A percentile compares a stretch with the other conserved stretches of the same genome.
Evolutionary conservation across 2,797 vertebrate genomes (phyloP).

Genomic region (Sebastes trivittatus): DNA sequence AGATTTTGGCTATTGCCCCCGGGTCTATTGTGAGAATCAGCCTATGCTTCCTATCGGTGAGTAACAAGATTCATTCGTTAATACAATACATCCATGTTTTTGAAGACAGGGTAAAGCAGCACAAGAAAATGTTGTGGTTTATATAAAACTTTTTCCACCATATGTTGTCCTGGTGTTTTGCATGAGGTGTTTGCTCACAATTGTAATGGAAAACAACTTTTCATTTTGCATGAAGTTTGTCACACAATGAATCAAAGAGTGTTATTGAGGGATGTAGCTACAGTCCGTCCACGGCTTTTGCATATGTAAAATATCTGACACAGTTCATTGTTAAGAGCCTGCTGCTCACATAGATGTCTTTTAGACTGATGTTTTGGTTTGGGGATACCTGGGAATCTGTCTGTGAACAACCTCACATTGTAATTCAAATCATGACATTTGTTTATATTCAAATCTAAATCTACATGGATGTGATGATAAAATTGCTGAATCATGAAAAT

Average conservation of each 20-base stretch:
- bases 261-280: neutral
- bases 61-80: conserved; percentile 29
- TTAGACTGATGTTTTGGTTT: neutral
- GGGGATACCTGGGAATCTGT: neutral
- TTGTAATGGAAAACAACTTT: neutral
- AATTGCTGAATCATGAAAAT: neutral
- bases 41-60: conserved; percentile 96
- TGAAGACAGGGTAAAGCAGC: too few relatives aligned
- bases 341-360: too few relatives aligned
- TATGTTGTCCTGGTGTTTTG: neutral
- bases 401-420: neutral
- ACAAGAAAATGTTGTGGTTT: neutral
- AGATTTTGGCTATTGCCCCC: conserved; percentile 94
- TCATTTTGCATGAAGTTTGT: too few relatives aligned
- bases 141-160: neutral
- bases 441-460: neutral
- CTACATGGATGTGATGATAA: neutral
- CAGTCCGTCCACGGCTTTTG: neutral
- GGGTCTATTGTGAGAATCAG: conserved; percentile 97
- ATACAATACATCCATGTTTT: neutral
- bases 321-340: neutral
- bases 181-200: neutral
- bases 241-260: neutral
- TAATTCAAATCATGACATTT: neutral
- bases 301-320: neutral